These are phyloP conservation scores for Nannoperca australis DNA, from an alignment of 2,797 vertebrate genomes.

Conservation along the genomic window DNA sequence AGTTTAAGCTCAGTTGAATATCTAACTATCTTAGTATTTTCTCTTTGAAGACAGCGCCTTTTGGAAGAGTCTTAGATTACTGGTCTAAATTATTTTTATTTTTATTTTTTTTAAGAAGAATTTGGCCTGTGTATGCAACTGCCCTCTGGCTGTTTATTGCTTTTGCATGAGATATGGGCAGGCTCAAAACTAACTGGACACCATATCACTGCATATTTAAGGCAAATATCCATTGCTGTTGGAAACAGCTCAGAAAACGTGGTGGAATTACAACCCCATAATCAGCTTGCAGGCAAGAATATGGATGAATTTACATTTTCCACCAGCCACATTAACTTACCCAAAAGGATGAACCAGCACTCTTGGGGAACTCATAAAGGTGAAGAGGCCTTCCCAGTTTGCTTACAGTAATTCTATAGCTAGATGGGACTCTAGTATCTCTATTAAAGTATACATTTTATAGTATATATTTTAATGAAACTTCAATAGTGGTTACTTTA, in stretches of 20 bases:
- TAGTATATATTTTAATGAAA: background rate
- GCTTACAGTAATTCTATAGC: constrained; percentile 6
- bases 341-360: constrained; percentile 35
- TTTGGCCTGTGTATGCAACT: constrained; percentile 26
- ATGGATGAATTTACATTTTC: constrained; percentile 35
- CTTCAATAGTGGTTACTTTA: too few species aligned
- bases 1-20: background rate
- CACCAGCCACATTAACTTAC: constrained; percentile 15
- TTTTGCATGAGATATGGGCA: constrained; percentile 53
- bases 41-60: constrained; percentile 17
- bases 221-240: constrained; percentile 49
- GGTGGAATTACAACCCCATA: constrained; percentile 8
- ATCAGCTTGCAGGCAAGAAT: constrained; percentile 8
- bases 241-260: constrained; percentile 11
- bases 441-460: background rate
- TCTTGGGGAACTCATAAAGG: constrained; percentile 23
- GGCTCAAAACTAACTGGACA: constrained; percentile 55
- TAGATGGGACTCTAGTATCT: too few species aligned
- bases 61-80: background rate
- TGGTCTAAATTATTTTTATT: background rate
- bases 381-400: constrained; percentile 15
- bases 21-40: background rate
- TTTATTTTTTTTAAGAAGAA: background rate
- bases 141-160: constrained; percentile 64
- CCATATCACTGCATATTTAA: constrained; percentile 58